Percentiles rank a stretch among this genome's conserved stretches.
Conservation (phyloP, 2,797 vertebrate species). For the Rhinatrema bivittatum region DNA sequence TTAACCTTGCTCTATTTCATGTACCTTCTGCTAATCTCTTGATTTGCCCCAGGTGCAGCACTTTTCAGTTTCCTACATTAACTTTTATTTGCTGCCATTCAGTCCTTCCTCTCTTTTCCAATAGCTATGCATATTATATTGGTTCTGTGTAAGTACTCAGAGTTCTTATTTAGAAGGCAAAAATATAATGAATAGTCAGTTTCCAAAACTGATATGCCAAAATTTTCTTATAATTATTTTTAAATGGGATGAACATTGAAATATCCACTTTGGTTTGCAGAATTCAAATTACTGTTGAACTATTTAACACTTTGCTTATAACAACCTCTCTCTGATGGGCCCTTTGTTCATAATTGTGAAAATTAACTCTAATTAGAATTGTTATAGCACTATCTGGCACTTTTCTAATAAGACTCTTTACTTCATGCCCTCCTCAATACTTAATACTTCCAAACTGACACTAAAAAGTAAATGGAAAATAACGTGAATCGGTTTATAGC, state of each 20-base stretch:
- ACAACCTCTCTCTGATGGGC: slow-evolving; percentile 16
- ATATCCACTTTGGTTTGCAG: slow-evolving; percentile 1
- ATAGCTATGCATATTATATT: no score
- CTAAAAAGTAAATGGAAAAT: slow-evolving; percentile 20
- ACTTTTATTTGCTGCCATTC: no score
- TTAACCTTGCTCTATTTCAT: no score
- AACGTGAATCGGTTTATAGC: slow-evolving; percentile 5
- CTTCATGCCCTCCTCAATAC: slow-evolving; percentile 8
- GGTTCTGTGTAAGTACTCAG: no score
- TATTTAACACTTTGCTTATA: slow-evolving; percentile 17
- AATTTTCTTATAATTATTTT: no score
- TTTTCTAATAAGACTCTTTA: slow-evolving; percentile 25
- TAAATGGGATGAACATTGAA: not conserved
- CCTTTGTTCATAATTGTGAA: slow-evolving; percentile 13
- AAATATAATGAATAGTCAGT: no score
- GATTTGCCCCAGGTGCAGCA: no score
- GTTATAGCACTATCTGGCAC: slow-evolving; percentile 20
- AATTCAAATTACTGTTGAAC: slow-evolving; percentile 14
- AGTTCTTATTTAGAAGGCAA: no score
- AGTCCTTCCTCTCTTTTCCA: no score
- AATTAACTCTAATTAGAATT: slow-evolving; percentile 30
- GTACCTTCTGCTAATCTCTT: no score
- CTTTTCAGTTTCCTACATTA: no score
- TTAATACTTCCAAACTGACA: slow-evolving; percentile 37
- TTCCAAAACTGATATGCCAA: no score